phyloP scores from a whole-genome alignment of 2,888 invertebrate species.

The Villa cingulata region DNA sequence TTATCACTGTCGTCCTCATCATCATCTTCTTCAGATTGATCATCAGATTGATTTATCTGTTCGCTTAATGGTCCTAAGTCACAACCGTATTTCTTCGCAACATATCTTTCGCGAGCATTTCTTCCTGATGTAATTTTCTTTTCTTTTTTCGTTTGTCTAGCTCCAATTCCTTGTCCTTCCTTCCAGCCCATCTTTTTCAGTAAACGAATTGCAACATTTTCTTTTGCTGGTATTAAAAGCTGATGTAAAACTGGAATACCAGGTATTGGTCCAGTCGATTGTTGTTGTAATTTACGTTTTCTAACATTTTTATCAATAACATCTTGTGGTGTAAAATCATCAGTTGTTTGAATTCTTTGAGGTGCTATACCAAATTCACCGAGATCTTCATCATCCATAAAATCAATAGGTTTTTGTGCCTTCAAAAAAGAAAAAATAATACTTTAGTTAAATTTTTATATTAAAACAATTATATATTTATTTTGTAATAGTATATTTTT shows the following conservation, averaged over 20 bases:
- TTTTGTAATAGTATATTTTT: no score
- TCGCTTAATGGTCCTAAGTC: constrained; percentile 15
- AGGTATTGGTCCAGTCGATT: constrained; percentile 27
- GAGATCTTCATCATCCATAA: constrained; percentile 96
- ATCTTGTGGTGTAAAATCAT: constrained; percentile 49
- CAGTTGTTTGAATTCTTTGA: constrained; percentile 62
- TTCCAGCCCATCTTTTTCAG: constrained; percentile 87
- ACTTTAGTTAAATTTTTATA: no score
- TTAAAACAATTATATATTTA: no score
- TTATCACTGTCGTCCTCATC: constrained; percentile 12
- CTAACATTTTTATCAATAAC: constrained; percentile 20
- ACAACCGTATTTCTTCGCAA: constrained; percentile 30
- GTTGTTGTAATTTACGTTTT: constrained; percentile 32
- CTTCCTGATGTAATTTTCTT: constrained; percentile 29
- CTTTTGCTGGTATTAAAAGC: constrained; percentile 57
- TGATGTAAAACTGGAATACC: constrained; percentile 60
- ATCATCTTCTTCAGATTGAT: constrained; percentile 15
- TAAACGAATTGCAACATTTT: constrained; percentile 76
- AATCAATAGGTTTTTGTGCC: constrained; percentile 72
- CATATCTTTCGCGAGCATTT: constrained; percentile 27
- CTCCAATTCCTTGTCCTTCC: constrained; percentile 61
- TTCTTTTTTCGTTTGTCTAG: constrained; percentile 34
- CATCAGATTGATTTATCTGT: constrained; percentile 7
- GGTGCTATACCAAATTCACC: constrained; percentile 94
- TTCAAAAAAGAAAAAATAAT: constrained; percentile 21